Base-by-base conservation (phyloP, 2,888 invertebrate species). In the Phortica magna region DNA sequence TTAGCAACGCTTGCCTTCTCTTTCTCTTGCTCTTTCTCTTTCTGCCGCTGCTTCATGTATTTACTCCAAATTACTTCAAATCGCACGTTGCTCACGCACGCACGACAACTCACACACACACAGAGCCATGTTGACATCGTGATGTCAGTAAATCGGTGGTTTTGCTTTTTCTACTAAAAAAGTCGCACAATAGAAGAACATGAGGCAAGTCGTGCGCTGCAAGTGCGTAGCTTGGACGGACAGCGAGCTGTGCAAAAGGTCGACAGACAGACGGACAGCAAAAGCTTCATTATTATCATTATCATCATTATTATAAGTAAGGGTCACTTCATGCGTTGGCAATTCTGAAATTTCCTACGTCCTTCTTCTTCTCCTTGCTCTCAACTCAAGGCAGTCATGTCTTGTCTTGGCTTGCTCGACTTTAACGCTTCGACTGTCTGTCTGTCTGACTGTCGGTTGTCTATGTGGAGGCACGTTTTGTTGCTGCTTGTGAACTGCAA, bases 401-500 rank as follows among this genome's bases (percentile, higher is more conserved):
- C 31, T 31, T 31, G 31, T 31, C 31, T 31, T 31, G 31, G 31
- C 5, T 31, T 31, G 31, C 31, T 31, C 31, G 31, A 31, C 31
- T 31, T 31, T 31, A 31, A 31, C 31, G 31, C 31, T 31, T 55
- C 10, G n/a, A 14, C 17, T 55, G 17, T 14, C 55, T 55, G 17
- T 53, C n/a, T 53, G 10, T 53, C 53, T 3, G 55, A 1, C 6
- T 17, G 7, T 14, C 1, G 2, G 12, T 17, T 55, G 55, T 55
- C 17, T 14, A 14, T 55, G 55, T 14, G 14, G n/a, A 48, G 48
- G 48, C 48, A 48, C 48, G 48, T 48, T 48, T 9, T 7, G 2
- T 48, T 48, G 31, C n/a, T n/a, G n/a, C n/a, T n/a, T n/a, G 64
- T 64, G 64, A 64, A 64, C 64, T 19, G 12, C 22, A 64, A 31